Evolutionary conservation across 2,113 vertebrate genomes (phyloP), one percentile per base, ranked within the genome.

Genomic region (Ptilonorhynchus violaceus): DNA sequence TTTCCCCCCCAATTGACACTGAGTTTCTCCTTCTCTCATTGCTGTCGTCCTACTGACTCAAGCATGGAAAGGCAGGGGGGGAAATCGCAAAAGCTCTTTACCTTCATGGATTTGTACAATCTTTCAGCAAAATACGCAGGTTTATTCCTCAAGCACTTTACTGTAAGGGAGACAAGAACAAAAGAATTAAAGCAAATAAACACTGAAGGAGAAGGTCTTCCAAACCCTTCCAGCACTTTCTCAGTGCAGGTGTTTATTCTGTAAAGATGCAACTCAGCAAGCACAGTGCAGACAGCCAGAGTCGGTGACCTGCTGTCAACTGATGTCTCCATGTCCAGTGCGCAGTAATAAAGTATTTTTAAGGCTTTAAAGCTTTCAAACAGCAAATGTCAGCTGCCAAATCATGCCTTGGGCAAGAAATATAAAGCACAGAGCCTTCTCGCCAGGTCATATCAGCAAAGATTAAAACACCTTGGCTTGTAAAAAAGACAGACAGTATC

Each of bases 71-170:
- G 5, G 49, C 17, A 28, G 44, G 7, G 41, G 4, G 10, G 6
- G 1, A 46, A 41, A 18, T 0, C 63, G 9, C 8, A 64, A 24
- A 88, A 85, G 37, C 30, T 72, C 52, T 79, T 98, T 98, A 99
- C 99, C 99, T 99, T 99, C 99, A 99, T 99, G 66, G 99, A 99
- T 97, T 99, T 99, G 96, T 99, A 99, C 69, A 99, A 93, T 41
- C 98, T 98, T 92, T 99, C 99, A 39, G 99, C 99, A 97, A 99
- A 99, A 97, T 99, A 99, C 0, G 98, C 98, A 8, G 98, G 97
- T 90, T 98, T 99, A 93, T 95, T 99, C 94, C 96, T 98, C 37
- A 98, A 7, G 94, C 99, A 99, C 85, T 99, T 99, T 33, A 99
- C 99, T 99, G 98, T 18, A 74, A 89, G 24, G 62, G 89, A 96